Percentiles rank a stretch among this genome's conserved stretches.
Evolutionary conservation across 2,797 vertebrate species (phyloP).

Genomic region (Distichodus sexfasciatus): DNA sequence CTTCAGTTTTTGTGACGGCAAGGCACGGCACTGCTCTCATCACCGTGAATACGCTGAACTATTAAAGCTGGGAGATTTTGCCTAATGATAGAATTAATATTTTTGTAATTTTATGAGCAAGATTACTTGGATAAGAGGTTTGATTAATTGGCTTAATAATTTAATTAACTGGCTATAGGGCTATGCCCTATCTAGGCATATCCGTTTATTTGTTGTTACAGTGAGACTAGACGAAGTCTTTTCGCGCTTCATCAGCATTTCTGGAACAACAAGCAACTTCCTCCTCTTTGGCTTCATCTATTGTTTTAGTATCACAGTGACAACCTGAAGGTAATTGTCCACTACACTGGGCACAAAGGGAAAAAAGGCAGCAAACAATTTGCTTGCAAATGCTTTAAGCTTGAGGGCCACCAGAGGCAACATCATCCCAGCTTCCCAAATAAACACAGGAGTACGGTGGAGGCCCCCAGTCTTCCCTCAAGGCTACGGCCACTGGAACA

Average conservation of each 20-base stretch:
- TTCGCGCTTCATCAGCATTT: constrained; percentile 33
- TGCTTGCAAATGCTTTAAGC: constrained; percentile 48
- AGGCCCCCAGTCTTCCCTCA: constrained; percentile 45
- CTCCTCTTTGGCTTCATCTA: constrained; percentile 38
- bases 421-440: constrained; percentile 4
- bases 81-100: too few relatives aligned
- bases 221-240: constrained; percentile 11
- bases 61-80: too few relatives aligned
- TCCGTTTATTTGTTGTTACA: constrained; percentile 38
- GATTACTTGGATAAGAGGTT: too few relatives aligned
- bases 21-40: too few relatives aligned
- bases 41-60: too few relatives aligned
- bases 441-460: constrained; percentile 33
- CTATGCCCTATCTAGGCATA: too few relatives aligned
- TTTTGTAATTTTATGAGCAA: too few relatives aligned
- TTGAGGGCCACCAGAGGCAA: constrained; percentile 38
- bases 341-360: constrained; percentile 50
- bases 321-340: constrained; percentile 47
- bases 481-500: constrained; percentile 50
- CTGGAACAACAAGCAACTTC: constrained; percentile 49
- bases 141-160: too few relatives aligned
- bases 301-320: constrained; percentile 53
- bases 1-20: too few relatives aligned
- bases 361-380: constrained; percentile 45
- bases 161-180: too few relatives aligned